These are phyloP conservation scores for Drosophila equinoxialis DNA, from an alignment of 1,140 invertebrate species.

Conservation along the genomic window DNA sequence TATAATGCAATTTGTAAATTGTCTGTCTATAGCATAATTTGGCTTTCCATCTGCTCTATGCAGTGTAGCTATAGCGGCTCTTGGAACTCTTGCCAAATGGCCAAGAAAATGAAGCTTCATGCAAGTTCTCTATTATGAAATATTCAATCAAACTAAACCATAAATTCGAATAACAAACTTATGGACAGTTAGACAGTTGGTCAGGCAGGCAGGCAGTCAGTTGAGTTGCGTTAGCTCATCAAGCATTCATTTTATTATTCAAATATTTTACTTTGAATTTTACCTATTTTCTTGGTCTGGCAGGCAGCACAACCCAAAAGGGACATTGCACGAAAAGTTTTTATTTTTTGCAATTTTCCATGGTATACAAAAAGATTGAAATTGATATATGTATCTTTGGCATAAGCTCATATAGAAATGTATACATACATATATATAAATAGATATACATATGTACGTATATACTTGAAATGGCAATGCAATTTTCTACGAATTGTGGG, in stretches of 20 bases:
- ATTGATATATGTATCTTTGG: not conserved
- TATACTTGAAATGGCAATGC: not conserved
- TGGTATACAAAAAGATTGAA: constrained; percentile 10
- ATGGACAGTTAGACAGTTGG: constrained; percentile 37
- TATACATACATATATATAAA: not conserved
- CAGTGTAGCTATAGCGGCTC: too few species aligned
- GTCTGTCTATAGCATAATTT: constrained; percentile 12
- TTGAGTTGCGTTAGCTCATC: constrained; percentile 14
- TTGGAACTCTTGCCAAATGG: not conserved
- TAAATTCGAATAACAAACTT: constrained; percentile 48
- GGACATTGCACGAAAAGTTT: constrained; percentile 8
- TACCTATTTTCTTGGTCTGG: constrained; percentile 34
- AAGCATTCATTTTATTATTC: constrained; percentile 61
- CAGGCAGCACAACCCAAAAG: not conserved
- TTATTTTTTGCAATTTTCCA: constrained; percentile 1
- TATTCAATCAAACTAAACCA: constrained; percentile 64
- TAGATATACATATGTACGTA: not conserved
- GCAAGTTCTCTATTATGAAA: constrained; percentile 46
- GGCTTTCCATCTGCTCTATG: not conserved
- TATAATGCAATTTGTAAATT: constrained; percentile 32
- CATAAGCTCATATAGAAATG: not conserved
- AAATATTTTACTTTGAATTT: constrained; percentile 63
- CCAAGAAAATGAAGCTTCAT: constrained; percentile 18
- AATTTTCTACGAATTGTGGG: not conserved
- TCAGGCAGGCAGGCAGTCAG: not conserved